Evolutionary conservation across 2,888 invertebrate species (phyloP).

Genomic region (Sinohyriopsis cumingii): DNA sequence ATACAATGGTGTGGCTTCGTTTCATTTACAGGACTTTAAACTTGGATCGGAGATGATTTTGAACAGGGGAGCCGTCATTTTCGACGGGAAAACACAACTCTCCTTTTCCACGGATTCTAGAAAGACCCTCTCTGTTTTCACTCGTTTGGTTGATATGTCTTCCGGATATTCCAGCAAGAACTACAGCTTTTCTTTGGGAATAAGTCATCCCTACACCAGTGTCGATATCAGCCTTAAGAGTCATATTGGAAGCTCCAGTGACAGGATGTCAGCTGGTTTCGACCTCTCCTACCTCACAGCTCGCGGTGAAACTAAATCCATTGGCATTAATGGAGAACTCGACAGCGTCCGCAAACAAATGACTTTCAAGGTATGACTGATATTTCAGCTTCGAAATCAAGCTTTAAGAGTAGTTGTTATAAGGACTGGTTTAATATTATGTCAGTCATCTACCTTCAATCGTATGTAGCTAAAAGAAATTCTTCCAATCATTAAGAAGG

Average conservation of each 20-base stretch:
- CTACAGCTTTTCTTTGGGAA: conserved; percentile 45
- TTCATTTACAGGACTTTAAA: conserved; percentile 38
- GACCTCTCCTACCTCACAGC: conserved; percentile 50
- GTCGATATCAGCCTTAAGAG: conserved; percentile 50
- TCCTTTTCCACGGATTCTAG: conserved; percentile 45
- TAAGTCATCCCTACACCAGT: conserved; percentile 54
- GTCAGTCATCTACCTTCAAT: no score
- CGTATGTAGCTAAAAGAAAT: no score
- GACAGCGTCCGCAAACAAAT: conserved; percentile 39
- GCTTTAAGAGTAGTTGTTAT: background rate
- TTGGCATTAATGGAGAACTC: conserved; percentile 44
- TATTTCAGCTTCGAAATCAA: background rate
- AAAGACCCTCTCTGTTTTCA: conserved; percentile 45
- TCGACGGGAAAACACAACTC: conserved; percentile 49
- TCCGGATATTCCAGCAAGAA: conserved; percentile 33
- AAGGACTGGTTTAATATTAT: no score
- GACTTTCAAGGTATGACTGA: conserved; percentile 38
- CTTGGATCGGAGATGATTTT: conserved; percentile 45
- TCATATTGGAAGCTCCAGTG: conserved; percentile 36
- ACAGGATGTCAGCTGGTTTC: conserved; percentile 37
- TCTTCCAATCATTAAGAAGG: no score
- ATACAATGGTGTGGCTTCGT: background rate
- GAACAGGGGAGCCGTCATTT: conserved; percentile 42
- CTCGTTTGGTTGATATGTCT: conserved; percentile 45
- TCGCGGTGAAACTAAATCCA: conserved; percentile 36